Evolutionary conservation across 2,797 vertebrate species (phyloP).

Genomic region (Ceyx erithaca): DNA sequence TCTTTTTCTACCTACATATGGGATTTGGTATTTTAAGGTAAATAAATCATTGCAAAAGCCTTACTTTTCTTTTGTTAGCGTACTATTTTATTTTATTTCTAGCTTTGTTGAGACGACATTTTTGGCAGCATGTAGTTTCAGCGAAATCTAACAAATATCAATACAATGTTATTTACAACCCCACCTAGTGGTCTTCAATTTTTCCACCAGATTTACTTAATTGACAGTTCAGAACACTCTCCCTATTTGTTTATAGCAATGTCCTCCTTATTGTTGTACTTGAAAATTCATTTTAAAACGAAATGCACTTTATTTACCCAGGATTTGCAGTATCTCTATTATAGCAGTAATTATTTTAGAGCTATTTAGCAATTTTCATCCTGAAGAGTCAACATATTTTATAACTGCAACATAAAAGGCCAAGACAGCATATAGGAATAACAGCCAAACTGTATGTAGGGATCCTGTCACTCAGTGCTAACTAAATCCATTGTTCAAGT

Average conservation of each 20-base stretch:
- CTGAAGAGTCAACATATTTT: neutral
- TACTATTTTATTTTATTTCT: neutral
- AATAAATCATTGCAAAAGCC: neutral
- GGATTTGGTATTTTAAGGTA: neutral
- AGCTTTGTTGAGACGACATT: neutral
- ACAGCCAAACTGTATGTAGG: neutral
- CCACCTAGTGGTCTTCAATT: slow-evolving; percentile 62
- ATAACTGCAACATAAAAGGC: neutral
- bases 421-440: neutral
- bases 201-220: neutral
- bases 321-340: neutral
- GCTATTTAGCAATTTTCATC: neutral
- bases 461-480: neutral
- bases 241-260: neutral
- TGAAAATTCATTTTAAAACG: neutral
- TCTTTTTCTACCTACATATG: neutral
- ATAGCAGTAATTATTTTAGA: neutral
- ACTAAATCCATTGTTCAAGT: neutral
- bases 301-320: neutral
- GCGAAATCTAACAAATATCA: neutral
- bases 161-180: slow-evolving; percentile 47
- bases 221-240: neutral
- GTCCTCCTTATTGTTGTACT: neutral
- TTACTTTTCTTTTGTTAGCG: neutral
- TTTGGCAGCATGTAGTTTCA: slow-evolving; percentile 6